A percentile compares a stretch with the other conserved stretches of the same genome.
Conservation (phyloP, 2,113 vertebrate species). For the Cromileptes altivelis region DNA sequence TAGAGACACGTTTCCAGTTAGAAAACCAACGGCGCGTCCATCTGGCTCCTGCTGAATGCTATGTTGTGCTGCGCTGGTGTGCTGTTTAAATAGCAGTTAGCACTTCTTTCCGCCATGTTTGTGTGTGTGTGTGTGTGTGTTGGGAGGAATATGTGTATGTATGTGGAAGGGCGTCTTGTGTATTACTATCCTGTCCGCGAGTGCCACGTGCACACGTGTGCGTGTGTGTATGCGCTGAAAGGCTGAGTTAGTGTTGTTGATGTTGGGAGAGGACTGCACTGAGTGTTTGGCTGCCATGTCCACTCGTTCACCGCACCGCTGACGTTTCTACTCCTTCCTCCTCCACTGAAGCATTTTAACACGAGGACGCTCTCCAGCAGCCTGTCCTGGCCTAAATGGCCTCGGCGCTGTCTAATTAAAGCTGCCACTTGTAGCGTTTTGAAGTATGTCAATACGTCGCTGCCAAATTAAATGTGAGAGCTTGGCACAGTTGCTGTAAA, state of each 20-base stretch:
- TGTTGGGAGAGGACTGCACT: slow-evolving; percentile 63
- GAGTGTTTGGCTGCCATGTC: slow-evolving; percentile 68
- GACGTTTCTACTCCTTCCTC: slow-evolving; percentile 65
- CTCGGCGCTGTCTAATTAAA: slow-evolving; percentile 66
- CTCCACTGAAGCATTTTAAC: slow-evolving; percentile 50
- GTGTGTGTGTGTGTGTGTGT: slow-evolving; percentile 23
- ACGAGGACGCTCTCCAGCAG: slow-evolving; percentile 60
- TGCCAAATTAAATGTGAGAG: slow-evolving; percentile 50
- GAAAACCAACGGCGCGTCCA: slow-evolving; percentile 42
- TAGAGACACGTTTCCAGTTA: slow-evolving; percentile 57
- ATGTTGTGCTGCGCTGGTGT: slow-evolving; percentile 40
- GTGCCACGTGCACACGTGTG: slow-evolving; percentile 12
- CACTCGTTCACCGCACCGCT: slow-evolving; percentile 55
- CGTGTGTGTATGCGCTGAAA: slow-evolving; percentile 43
- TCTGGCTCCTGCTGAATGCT: slow-evolving; percentile 70
- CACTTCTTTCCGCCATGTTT: slow-evolving; percentile 62
- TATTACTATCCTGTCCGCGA: slow-evolving; percentile 41
- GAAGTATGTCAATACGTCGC: slow-evolving; percentile 25
- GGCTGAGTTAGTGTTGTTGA: slow-evolving; percentile 68
- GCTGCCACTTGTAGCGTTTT: slow-evolving; percentile 53
- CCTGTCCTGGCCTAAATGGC: slow-evolving; percentile 50
- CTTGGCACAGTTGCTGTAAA: slow-evolving; percentile 31
- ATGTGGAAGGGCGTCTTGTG: slow-evolving; percentile 43
- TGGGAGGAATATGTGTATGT: slow-evolving; percentile 20
- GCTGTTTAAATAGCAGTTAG: slow-evolving; percentile 74